These are phyloP conservation scores for Diadophis punctatus DNA, from an alignment of 2,113 vertebrate species.

Conservation along the genomic window DNA sequence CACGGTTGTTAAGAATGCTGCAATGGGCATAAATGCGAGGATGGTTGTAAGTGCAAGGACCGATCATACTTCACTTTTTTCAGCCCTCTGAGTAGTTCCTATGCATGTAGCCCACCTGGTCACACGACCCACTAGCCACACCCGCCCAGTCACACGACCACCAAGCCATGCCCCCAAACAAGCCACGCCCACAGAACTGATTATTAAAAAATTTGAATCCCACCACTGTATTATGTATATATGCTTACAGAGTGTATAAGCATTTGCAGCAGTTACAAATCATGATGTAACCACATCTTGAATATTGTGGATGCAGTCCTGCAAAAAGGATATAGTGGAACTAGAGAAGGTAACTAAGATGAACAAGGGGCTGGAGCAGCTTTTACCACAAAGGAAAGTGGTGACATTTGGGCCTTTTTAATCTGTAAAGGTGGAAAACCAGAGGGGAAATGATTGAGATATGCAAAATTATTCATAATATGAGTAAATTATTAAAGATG, in stretches of 20 bases:
- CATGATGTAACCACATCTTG: neutral
- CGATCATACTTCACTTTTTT: no score
- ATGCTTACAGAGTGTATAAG: neutral
- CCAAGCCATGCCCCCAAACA: no score
- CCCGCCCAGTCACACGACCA: no score
- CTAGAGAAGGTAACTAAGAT: neutral
- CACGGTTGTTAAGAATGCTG: no score
- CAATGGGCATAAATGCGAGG: no score
- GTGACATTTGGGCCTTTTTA: neutral
- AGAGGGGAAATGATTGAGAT: neutral
- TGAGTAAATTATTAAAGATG: neutral
- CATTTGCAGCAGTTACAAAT: neutral
- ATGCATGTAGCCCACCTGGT: no score
- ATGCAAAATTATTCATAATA: neutral
- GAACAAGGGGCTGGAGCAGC: neutral
- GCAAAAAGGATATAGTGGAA: neutral
- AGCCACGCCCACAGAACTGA: no score
- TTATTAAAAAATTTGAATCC: no score
- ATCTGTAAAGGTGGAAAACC: neutral
- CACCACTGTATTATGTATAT: no score
- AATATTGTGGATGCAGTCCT: neutral
- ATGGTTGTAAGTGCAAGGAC: no score
- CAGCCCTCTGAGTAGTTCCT: no score
- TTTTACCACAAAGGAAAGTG: neutral
- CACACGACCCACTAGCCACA: no score